Conservation (phyloP, 1,140 invertebrate genomes). For the Trichoplusia ni region DNA sequence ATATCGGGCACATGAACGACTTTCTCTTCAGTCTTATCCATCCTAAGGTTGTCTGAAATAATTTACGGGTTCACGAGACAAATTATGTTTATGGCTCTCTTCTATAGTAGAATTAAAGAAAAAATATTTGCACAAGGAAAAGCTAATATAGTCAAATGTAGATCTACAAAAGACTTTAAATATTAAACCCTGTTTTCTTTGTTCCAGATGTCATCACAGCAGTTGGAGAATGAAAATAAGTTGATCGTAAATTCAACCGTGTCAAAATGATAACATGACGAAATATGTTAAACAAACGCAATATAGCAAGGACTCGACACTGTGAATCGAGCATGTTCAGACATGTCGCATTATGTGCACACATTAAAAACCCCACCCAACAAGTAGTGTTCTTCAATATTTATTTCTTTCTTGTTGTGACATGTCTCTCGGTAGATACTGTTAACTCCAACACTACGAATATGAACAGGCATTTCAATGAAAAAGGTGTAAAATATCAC, state of each 20-base stretch:
- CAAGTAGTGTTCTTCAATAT: slow-evolving; percentile 57
- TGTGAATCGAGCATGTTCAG: slow-evolving; percentile 56
- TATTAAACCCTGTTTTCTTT: slow-evolving; percentile 41
- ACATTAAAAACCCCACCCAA: slow-evolving; percentile 37
- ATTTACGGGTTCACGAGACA: too few species aligned
- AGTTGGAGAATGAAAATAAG: slow-evolving; percentile 36
- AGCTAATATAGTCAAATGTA: too few species aligned
- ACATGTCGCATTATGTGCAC: slow-evolving; percentile 41
- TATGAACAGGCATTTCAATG: slow-evolving; percentile 58
- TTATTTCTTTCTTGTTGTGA: slow-evolving; percentile 55
- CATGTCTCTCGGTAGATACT: slow-evolving; percentile 57
- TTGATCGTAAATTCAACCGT: slow-evolving; percentile 23
- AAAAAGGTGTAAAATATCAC: slow-evolving; percentile 42
- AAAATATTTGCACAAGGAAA: too few species aligned
- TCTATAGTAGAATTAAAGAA: too few species aligned
- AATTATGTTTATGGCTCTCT: too few species aligned
- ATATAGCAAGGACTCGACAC: slow-evolving; percentile 48
- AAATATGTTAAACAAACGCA: slow-evolving; percentile 61
- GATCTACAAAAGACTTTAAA: too few species aligned
- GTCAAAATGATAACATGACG: slow-evolving; percentile 73
- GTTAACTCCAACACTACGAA: slow-evolving; percentile 75
- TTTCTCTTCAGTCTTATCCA: too few species aligned
- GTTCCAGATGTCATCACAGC: slow-evolving; percentile 60
- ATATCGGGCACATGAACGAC: too few species aligned
- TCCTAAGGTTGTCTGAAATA: too few species aligned